These are phyloP conservation scores for Synchiropus splendidus DNA, from an alignment of 2,113 vertebrate genomes.

Conservation along the genomic window DNA sequence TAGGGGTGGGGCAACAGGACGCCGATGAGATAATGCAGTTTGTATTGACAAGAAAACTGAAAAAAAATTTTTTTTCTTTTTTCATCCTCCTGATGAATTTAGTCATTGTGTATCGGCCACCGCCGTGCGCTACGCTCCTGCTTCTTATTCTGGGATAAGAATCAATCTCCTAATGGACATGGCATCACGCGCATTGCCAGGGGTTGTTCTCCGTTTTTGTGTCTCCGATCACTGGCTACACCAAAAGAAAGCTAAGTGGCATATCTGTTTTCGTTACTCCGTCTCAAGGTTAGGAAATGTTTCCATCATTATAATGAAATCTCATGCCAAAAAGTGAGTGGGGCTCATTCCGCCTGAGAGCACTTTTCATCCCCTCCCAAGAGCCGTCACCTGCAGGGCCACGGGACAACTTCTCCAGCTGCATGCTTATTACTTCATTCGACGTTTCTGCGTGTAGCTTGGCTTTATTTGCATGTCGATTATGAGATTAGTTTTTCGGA, in stretches of 20 bases:
- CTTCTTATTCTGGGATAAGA: constrained; percentile 23
- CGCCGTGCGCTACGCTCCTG: constrained; percentile 3
- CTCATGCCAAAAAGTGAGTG: constrained; percentile 8
- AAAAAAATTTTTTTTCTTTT: constrained; percentile 31
- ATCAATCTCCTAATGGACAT: constrained; percentile 53
- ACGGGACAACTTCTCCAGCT: no score
- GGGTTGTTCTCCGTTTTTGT: constrained; percentile 37
- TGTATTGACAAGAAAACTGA: constrained; percentile 45
- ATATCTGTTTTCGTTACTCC: constrained; percentile 15
- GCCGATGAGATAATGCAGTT: constrained; percentile 42
- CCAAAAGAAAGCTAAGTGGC: constrained; percentile 39
- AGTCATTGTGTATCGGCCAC: constrained; percentile 5
- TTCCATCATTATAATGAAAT: constrained; percentile 35
- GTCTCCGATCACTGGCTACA: constrained; percentile 31
- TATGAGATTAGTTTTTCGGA: no score
- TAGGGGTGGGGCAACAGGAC: constrained; percentile 8
- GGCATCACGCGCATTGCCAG: constrained; percentile 30
- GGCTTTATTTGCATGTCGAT: no score
- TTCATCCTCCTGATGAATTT: constrained; percentile 17
- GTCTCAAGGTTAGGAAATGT: constrained; percentile 43
- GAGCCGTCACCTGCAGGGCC: no score
- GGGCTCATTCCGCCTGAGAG: no score
- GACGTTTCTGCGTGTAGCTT: no score
- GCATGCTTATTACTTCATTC: no score
- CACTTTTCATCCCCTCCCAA: no score